Evolutionary conservation across 2,888 invertebrate genomes (phyloP), one percentile per base, ranked within the genome.

Genomic region (Pterostichus niger): DNA sequence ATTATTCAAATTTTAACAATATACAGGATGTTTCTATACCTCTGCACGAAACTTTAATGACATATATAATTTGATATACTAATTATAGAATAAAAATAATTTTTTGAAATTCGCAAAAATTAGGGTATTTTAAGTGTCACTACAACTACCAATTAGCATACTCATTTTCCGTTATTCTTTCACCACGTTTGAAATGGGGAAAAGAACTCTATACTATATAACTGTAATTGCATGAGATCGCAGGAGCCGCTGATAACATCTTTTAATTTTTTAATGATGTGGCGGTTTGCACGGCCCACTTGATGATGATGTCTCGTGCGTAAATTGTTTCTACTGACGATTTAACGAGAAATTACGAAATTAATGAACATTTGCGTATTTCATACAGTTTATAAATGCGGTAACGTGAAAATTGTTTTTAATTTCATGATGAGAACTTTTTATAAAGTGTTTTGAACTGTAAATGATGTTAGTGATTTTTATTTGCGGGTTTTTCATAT

Each of bases 221-320:
- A 24, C 40, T 10, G 11, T 59, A 59, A 59, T 59, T 64, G 35
- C 24, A 40, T 7, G 40, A 1, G 59, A 24, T 24, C 17, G 59
- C 0, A 24, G 17, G 35, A 64, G 35, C 35, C 9, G 35, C 64
- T 64, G 35, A 64, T 64, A 24, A 33, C 33, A n/a, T n/a, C 13
- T 64, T 64, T 64, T 40, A 64, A 64, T 64, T 64, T 64, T 64
- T 64, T 64, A 64, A 64, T 64, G 64, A 64, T 31, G 40, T 64
- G 64, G 10, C 64, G 64, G n/a, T 64, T 64, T 35, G 64, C 64
- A 33, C 33, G 33, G 64, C 33, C 64, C 13, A 64, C 31, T 31
- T 31, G 24, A 59, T 59, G 33, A 5, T 64, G 64, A 64, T 64
- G 64, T 64, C 64, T 35, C 64, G n/a, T 33, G 11, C 11, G 64